Percentiles rank a stretch among this genome's conserved stretches.
These are phyloP conservation scores for Cantharis flavilabris DNA, from an alignment of 2,888 invertebrate genomes.

Conservation along the genomic window DNA sequence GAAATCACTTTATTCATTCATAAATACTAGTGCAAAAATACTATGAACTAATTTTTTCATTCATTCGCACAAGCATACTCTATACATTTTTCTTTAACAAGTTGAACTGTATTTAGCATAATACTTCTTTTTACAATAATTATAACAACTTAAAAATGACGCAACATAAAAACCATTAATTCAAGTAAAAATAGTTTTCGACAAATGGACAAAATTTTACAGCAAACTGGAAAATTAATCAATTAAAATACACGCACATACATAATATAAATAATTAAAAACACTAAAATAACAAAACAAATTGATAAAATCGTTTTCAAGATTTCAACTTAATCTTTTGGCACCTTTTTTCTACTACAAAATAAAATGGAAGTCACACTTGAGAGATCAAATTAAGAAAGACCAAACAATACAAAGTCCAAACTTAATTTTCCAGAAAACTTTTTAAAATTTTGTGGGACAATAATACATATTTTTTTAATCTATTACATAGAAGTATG, in stretches of 20 bases:
- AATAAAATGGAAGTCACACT: not conserved
- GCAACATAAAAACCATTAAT: conserved; percentile 4
- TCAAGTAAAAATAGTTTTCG: not conserved
- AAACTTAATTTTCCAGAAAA: conserved; percentile 26
- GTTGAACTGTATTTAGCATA: conserved; percentile 36
- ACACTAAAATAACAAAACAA: not conserved
- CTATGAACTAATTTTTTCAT: conserved; percentile 49
- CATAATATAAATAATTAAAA: not conserved
- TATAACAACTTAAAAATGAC: conserved; percentile 5
- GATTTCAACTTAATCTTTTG: not conserved
- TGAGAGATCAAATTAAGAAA: not conserved
- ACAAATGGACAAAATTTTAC: not conserved
- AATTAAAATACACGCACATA: not conserved
- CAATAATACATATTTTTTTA: conserved; percentile 12
- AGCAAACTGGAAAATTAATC: not conserved
- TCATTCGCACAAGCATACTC: conserved; percentile 39
- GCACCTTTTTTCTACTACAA: not conserved
- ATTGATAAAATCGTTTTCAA: not conserved
- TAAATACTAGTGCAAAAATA: conserved; percentile 58
- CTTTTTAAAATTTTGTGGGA: not conserved
- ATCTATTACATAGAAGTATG: conserved; percentile 24
- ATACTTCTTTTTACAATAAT: conserved; percentile 17
- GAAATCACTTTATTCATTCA: conserved; percentile 45
- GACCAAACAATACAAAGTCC: not conserved
- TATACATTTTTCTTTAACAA: conserved; percentile 37